Evolutionary conservation across 2,113 vertebrate genomes (phyloP).

Genomic region (Gnathonemus longibarbis): DNA sequence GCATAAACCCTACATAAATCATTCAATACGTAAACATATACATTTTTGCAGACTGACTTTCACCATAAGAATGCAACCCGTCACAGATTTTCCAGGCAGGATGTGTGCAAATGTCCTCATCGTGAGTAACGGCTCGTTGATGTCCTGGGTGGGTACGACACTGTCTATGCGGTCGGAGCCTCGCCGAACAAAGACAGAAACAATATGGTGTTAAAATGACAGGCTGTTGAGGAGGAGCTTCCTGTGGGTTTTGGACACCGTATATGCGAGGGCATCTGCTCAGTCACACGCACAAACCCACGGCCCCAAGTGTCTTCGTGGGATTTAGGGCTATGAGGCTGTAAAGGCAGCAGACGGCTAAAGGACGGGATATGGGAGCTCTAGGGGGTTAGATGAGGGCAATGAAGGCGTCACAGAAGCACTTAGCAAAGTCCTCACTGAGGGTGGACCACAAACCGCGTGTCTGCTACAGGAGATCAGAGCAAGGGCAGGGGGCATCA

Average conservation of each 20-base stretch:
- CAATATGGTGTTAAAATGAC: background rate
- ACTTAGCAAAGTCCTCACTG: background rate
- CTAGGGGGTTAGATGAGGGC: background rate
- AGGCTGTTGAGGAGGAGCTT: background rate
- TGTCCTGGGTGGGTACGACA: background rate
- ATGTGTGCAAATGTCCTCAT: background rate
- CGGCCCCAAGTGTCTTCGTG: background rate
- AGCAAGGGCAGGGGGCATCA: background rate
- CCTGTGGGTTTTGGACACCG: background rate
- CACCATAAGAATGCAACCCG: background rate
- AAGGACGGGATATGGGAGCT: background rate
- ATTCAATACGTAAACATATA: constrained; percentile 7
- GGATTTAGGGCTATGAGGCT: background rate
- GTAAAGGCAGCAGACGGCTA: background rate
- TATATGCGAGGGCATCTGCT: background rate
- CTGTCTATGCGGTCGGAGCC: background rate
- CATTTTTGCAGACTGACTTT: background rate
- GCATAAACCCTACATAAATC: constrained; percentile 16
- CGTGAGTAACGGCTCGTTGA: background rate
- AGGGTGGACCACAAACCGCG: background rate
- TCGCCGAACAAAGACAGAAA: background rate
- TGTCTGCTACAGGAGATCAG: background rate
- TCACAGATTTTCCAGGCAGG: background rate
- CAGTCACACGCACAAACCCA: background rate
- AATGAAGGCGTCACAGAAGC: background rate